Evolutionary conservation across 2,888 invertebrate genomes (phyloP), one percentile per base, ranked within the genome.

Genomic region (Drosophila macrospina): DNA sequence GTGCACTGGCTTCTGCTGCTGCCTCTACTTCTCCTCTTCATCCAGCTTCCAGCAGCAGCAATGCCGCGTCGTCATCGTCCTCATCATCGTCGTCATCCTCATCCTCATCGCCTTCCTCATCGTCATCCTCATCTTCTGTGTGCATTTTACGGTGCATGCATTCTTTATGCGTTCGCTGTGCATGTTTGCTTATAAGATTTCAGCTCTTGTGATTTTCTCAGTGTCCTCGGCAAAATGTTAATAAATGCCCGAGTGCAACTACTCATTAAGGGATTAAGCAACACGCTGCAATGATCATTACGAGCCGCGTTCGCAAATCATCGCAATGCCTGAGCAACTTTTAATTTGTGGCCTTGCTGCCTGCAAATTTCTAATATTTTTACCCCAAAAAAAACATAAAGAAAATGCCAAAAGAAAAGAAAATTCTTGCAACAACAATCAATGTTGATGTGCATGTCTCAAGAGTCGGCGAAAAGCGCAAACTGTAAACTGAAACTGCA

Each of bases 231-330:
- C 57, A 71, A 72, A 76, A 80, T 83, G 79, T 84, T 80, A 86
- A 86, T 84, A 84, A 83, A 86, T 86, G 77, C 80, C 57, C 63
- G 70, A 76, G 75, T 76, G 80, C 75, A 84, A 84, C 80, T 84
- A 84, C 80, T 84, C 86, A 86, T 84, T 84, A 84, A 83, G 79
- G 71, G 83, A 84, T 84, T 86, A 82, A 73, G 79, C 52, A 67
- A 59, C 76, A 69, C 66, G 82, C 66, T 77, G 62, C 62, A 68
- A 39, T 65, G 62, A 69, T 81, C 56, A 48, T 63, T 39, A 45
- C 59, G 30, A 59, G 20, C 56, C 47, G 15, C 34, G 44, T n/a
- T n/a, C n/a, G n/a, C n/a, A 36, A 54, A 56, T 50, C 48, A 52
- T 62, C 36, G 28, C 42, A 32, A 50, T 65, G 64, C 62, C 30